Evolutionary conservation across 2,113 vertebrate genomes (phyloP).

Genomic region (Labeo rohita): DNA sequence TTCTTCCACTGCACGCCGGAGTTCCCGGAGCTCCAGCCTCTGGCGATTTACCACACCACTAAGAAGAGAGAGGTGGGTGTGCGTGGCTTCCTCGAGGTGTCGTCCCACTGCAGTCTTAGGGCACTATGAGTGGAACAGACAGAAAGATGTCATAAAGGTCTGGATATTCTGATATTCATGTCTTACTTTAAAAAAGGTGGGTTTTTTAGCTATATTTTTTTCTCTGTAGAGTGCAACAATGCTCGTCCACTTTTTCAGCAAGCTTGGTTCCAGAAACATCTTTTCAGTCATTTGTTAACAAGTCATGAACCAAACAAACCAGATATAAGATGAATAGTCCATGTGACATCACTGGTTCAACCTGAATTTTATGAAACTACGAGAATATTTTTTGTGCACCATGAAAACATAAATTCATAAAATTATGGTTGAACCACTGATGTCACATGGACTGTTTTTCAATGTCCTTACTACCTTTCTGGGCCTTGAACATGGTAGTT

Average conservation of each 20-base stretch:
- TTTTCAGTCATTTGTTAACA: not conserved
- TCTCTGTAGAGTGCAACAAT: no score
- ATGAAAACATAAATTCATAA: no score
- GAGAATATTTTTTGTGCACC: no score
- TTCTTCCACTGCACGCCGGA: slow-evolving; percentile 92
- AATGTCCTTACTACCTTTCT: no score
- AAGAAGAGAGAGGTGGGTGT: slow-evolving; percentile 92
- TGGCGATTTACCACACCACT: slow-evolving; percentile 91
- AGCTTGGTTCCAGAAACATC: not conserved
- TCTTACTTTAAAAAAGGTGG: no score
- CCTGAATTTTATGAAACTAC: no score
- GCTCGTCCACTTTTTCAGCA: not conserved
- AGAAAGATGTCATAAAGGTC: not conserved
- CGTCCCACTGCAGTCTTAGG: slow-evolving; percentile 90
- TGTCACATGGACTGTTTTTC: no score
- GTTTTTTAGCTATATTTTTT: no score
- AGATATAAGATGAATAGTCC: not conserved
- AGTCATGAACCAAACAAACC: not conserved
- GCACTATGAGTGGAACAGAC: slow-evolving; percentile 76
- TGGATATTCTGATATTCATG: not conserved
- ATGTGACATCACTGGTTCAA: no score
- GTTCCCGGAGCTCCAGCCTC: slow-evolving; percentile 91
- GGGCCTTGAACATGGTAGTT: no score
- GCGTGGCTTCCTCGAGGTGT: slow-evolving; percentile 92
- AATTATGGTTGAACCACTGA: no score